phyloP scores from a whole-genome alignment of 2,113 vertebrate genomes.

The Ceyx melanurus region DNA sequence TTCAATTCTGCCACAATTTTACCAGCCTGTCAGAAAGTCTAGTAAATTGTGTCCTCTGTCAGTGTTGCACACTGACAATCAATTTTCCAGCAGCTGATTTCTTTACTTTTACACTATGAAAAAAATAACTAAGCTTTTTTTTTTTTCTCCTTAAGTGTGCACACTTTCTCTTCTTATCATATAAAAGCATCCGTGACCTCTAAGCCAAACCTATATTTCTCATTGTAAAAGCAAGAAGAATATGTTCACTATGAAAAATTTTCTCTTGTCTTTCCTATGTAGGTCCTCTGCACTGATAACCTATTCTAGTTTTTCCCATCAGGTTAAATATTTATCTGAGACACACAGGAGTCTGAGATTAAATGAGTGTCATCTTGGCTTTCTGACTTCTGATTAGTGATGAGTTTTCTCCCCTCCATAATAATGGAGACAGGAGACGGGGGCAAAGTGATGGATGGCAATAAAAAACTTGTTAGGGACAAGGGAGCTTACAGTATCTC shows the following conservation, averaged over 20 bases:
- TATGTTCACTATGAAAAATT: not conserved
- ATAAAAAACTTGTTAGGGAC: not conserved
- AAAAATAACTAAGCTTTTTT: not conserved
- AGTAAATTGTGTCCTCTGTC: not conserved
- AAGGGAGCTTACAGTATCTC: not conserved
- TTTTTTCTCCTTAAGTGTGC: not conserved
- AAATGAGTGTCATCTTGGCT: not conserved
- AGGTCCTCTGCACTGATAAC: not conserved
- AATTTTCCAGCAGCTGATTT: not conserved
- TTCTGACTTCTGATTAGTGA: not conserved
- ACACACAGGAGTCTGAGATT: not conserved
- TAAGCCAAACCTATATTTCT: not conserved
- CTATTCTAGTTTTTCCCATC: not conserved
- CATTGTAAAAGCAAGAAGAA: not conserved
- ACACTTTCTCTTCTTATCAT: not conserved
- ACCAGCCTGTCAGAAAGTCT: not conserved
- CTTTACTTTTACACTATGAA: not conserved
- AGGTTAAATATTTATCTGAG: not conserved
- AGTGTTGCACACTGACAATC: not conserved
- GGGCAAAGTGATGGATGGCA: not conserved
- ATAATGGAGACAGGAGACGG: not conserved
- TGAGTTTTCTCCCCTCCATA: not conserved
- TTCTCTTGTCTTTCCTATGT: not conserved
- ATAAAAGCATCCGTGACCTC: not conserved
- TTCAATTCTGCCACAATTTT: not conserved